Conservation (phyloP, 2,888 invertebrate species). For the Aspidapion aeneum region DNA sequence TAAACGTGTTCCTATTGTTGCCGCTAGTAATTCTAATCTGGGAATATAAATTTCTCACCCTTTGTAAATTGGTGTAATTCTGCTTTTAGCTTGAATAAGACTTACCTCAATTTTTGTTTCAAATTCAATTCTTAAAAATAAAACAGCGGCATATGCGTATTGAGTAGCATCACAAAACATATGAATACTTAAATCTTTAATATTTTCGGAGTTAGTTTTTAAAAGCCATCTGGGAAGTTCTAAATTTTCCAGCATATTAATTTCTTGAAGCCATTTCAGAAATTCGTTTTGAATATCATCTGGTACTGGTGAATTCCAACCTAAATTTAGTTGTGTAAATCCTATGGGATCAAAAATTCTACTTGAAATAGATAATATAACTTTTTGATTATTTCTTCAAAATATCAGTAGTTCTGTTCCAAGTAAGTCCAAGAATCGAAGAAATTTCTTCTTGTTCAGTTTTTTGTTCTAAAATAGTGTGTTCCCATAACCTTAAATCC, state of each 20-base stretch:
- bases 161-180: constrained; percentile 20
- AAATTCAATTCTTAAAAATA: not conserved
- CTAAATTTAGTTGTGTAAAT: constrained; percentile 12
- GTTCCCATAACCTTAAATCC: constrained; percentile 20
- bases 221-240: too few species aligned
- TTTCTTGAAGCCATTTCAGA: constrained; percentile 12
- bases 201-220: too few species aligned
- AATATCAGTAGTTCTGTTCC: constrained; percentile 13
- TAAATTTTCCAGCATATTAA: not conserved
- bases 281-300: not conserved
- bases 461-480: not conserved
- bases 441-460: not conserved
- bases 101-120: constrained; percentile 10
- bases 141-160: constrained; percentile 3
- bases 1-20: constrained; percentile 17
- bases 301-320: constrained; percentile 15
- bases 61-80: constrained; percentile 11
- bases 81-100: constrained; percentile 18
- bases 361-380: constrained; percentile 15
- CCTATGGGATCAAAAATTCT: constrained; percentile 18
- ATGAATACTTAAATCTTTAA: too few species aligned
- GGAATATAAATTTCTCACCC: constrained; percentile 18
- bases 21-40: constrained; percentile 20
- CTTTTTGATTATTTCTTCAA: constrained; percentile 9
- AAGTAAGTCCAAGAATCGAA: constrained; percentile 12